Evolutionary conservation across 2,113 vertebrate genomes (phyloP).

Genomic region (Papio anubis): DNA sequence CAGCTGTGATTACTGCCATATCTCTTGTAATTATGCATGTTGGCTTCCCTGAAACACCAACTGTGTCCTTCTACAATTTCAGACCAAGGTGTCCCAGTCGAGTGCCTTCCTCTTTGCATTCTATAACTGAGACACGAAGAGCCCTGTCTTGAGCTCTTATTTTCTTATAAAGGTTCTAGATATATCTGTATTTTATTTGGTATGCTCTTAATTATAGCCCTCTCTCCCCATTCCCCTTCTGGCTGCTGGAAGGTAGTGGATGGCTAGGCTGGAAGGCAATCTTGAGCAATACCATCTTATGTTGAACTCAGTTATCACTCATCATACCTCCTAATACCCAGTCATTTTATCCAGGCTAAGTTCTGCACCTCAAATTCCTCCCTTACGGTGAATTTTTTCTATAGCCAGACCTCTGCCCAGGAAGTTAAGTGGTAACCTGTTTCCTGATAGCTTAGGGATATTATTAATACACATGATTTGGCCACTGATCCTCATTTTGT

Average conservation of each 20-base stretch:
- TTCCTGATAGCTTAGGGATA: background rate
- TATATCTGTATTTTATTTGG: background rate
- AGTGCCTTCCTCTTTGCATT: background rate
- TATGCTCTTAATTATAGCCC: background rate
- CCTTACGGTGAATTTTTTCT: background rate
- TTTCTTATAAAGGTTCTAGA: background rate
- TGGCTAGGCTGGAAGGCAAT: background rate
- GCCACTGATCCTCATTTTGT: background rate
- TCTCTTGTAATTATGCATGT: background rate
- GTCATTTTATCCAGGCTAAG: background rate
- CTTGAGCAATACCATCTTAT: background rate
- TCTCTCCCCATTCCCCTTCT: background rate
- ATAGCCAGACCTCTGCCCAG: background rate
- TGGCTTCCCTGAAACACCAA: background rate
- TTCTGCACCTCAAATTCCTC: background rate
- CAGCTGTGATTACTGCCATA: background rate
- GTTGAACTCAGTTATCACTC: constrained; percentile 4
- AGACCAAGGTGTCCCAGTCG: background rate
- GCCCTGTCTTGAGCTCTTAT: background rate
- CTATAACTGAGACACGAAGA: background rate
- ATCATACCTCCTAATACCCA: background rate
- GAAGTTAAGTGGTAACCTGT: background rate
- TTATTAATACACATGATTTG: background rate
- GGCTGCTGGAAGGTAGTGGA: background rate
- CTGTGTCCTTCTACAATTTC: background rate